phyloP scores from a whole-genome alignment of 2,888 invertebrate genomes.

The Atrina japonica region DNA sequence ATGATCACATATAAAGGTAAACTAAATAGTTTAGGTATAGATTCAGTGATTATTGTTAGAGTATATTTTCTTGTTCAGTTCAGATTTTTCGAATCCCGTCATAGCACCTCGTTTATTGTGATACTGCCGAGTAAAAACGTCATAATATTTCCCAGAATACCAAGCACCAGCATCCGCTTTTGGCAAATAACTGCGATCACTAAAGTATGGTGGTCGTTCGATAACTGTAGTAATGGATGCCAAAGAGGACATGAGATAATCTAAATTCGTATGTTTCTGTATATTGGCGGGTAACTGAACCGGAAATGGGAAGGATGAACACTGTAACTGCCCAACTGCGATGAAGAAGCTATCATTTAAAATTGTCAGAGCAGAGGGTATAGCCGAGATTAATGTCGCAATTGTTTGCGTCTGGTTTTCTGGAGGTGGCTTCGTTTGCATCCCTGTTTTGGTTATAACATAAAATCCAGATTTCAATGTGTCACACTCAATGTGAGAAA shows the following conservation, averaged over 20 bases:
- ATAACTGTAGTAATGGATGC: neutral
- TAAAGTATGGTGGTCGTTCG: neutral
- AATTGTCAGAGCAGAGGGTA: conserved; percentile 1
- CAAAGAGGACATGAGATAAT: conserved; percentile 1
- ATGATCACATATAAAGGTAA: too few species aligned
- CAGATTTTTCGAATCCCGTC: too few species aligned
- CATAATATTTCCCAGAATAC: conserved; percentile 3
- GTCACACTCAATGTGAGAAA: conserved; percentile 16
- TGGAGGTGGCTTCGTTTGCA: too few species aligned
- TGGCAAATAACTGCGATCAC: conserved; percentile 22
- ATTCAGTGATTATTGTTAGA: too few species aligned
- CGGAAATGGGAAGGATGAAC: neutral
- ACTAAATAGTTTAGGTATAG: too few species aligned
- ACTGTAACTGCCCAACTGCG: neutral
- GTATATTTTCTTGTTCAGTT: too few species aligned
- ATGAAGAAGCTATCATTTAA: conserved; percentile 14
- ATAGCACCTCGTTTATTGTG: neutral
- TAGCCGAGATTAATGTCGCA: conserved; percentile 1
- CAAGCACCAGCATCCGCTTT: conserved; percentile 17
- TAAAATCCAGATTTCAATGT: conserved; percentile 11
- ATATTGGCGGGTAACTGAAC: conserved; percentile 10
- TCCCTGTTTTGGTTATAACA: conserved; percentile 17
- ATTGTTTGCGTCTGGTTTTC: neutral
- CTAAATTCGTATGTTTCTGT: conserved; percentile 19
- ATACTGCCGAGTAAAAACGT: conserved; percentile 7